These are phyloP conservation scores for Halocynthia roretzi DNA, from an alignment of 23 tunicate species.

Conservation along the genomic window DNA sequence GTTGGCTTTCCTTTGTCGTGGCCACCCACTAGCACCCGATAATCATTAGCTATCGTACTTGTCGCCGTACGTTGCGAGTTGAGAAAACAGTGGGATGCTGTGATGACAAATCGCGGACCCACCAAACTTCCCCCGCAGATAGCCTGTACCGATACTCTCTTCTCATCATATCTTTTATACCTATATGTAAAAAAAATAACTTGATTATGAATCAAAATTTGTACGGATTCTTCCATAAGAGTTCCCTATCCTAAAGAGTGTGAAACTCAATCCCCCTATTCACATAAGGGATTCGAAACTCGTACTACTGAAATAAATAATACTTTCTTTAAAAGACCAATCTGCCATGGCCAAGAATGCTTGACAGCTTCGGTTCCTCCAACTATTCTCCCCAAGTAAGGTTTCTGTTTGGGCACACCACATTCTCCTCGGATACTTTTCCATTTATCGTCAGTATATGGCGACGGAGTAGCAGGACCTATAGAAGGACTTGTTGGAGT, in stretches of 20 bases:
- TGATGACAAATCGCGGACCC: constrained; percentile 39
- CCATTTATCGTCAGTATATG: constrained; percentile 37
- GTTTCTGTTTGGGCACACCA: constrained; percentile 35
- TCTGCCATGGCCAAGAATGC: constrained; percentile 68
- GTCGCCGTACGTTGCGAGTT: constrained; percentile 8
- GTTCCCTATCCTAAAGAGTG: background rate
- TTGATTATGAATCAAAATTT: too few species aligned
- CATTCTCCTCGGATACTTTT: constrained; percentile 39
- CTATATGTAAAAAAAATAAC: background rate
- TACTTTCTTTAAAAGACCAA: constrained; percentile 36
- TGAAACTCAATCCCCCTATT: background rate
- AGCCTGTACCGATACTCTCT: constrained; percentile 16
- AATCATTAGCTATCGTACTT: background rate
- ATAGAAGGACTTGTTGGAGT: too few species aligned
- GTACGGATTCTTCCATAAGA: too few species aligned
- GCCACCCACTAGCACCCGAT: constrained; percentile 42
- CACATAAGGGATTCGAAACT: too few species aligned
- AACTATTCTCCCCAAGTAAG: constrained; percentile 54
- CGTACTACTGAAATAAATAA: too few species aligned
- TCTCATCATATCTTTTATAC: constrained; percentile 28
- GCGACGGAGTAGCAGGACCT: constrained; percentile 10
- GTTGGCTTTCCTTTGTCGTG: constrained; percentile 28
- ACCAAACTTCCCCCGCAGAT: constrained; percentile 45
- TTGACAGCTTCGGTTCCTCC: constrained; percentile 54
- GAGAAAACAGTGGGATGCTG: constrained; percentile 55